These are phyloP conservation scores for Cylas formicarius DNA, from an alignment of 1,140 invertebrate species.

Conservation along the genomic window DNA sequence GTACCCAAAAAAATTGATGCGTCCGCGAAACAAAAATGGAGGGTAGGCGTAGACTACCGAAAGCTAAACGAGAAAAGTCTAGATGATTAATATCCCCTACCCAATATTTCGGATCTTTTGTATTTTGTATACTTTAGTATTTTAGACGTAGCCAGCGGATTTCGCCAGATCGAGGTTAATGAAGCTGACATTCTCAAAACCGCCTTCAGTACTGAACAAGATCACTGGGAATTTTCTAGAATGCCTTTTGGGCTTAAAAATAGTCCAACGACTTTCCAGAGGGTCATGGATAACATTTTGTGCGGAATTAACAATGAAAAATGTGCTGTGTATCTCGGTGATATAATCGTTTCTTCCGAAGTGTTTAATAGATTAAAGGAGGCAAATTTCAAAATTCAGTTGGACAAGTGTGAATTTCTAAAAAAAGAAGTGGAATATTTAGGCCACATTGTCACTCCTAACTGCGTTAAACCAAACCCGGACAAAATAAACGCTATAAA, in stretches of 20 bases:
- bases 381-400: conserved; percentile 38
- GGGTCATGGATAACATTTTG: conserved; percentile 39
- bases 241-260: conserved; percentile 40
- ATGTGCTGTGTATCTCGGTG: conserved; percentile 31
- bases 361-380: conserved; percentile 32
- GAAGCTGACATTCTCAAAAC: conserved; percentile 30
- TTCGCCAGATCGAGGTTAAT: conserved; percentile 34
- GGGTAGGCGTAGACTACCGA: too few relatives aligned
- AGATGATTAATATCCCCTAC: conserved; percentile 3
- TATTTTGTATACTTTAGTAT: conserved; percentile 13
- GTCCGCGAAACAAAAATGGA: conserved; percentile 1
- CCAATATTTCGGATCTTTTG: conserved; percentile 1
- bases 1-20: background rate
- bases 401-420: conserved; percentile 40
- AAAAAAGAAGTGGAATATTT: conserved; percentile 41
- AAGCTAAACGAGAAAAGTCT: conserved; percentile 3
- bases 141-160: conserved; percentile 44
- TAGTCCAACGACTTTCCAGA: conserved; percentile 40
- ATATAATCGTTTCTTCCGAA: conserved; percentile 29
- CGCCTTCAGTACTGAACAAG: conserved; percentile 28
- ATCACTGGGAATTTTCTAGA: conserved; percentile 33
- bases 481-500: conserved; percentile 39
- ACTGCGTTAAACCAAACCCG: conserved; percentile 41
- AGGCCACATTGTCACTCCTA: conserved; percentile 39
- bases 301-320: conserved; percentile 36